A percentile compares a stretch with the other conserved stretches of the same genome.
phyloP scores from a whole-genome alignment of 2,888 invertebrate genomes.

The Dynastes tityus region DNA sequence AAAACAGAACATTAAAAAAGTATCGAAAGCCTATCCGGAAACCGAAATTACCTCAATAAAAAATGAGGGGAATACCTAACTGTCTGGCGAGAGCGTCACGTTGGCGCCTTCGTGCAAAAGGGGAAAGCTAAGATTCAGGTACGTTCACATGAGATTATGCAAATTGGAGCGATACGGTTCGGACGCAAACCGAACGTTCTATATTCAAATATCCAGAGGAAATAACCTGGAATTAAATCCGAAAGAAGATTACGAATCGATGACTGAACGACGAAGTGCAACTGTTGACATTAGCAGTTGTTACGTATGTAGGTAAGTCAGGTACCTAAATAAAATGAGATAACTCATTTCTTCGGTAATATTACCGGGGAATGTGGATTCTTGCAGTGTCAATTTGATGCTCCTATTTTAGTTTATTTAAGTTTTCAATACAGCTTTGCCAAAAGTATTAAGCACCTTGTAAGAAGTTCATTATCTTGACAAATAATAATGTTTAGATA shows the following conservation, averaged over 20 bases:
- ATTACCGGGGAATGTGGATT: no score
- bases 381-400: no score
- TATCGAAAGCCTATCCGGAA: slow-evolving; percentile 9
- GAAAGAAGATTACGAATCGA: slow-evolving; percentile 26
- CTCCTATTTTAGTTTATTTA: no score
- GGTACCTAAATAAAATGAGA: no score
- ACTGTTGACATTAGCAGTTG: not conserved
- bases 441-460: no score
- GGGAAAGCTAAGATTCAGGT: slow-evolving; percentile 53
- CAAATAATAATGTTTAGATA: no score
- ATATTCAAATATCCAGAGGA: slow-evolving; percentile 40
- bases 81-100: slow-evolving; percentile 25
- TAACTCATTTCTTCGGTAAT: no score
- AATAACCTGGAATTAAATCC: slow-evolving; percentile 42
- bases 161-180: slow-evolving; percentile 58
- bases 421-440: no score
- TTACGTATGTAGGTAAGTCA: not conserved
- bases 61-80: slow-evolving; percentile 20
- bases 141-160: slow-evolving; percentile 64
- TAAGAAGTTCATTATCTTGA: no score
- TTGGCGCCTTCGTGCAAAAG: slow-evolving; percentile 31
- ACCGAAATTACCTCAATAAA: slow-evolving; percentile 20
- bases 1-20: slow-evolving; percentile 24
- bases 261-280: not conserved
- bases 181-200: slow-evolving; percentile 45